phyloP scores from a whole-genome alignment of 2,888 invertebrate genomes.

The Daptonema setosum region DNA sequence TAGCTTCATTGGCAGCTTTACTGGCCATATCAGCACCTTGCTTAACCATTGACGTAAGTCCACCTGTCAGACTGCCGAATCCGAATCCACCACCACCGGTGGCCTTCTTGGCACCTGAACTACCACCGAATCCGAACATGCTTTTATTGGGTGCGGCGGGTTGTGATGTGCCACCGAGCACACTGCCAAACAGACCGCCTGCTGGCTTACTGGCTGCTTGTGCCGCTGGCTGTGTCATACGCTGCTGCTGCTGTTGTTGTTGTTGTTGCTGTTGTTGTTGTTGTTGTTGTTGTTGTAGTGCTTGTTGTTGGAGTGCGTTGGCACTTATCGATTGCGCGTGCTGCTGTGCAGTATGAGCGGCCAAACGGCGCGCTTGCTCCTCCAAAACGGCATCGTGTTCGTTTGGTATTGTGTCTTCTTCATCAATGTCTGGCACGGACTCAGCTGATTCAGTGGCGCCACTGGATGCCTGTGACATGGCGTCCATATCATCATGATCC shows the following conservation, averaged over 20 bases:
- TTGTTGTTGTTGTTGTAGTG: not conserved
- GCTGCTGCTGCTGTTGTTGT: not conserved
- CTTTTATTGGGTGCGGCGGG: not conserved
- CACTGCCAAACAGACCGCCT: no score
- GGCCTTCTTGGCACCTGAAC: no score
- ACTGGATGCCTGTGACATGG: not conserved
- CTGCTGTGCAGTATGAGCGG: not conserved
- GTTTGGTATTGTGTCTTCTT: not conserved
- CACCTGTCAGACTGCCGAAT: not conserved
- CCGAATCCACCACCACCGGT: not conserved
- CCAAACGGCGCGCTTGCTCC: not conserved
- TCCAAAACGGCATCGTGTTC: not conserved
- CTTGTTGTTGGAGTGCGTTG: not conserved
- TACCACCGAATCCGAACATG: not conserved
- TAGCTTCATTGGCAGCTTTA: not conserved
- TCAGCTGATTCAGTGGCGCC: not conserved
- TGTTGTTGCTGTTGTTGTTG: not conserved
- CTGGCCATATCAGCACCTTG: not conserved
- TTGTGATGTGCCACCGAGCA: no score
- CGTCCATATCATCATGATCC: not conserved
- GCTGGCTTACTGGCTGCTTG: no score
- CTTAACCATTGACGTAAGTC: not conserved
- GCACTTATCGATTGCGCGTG: not conserved
- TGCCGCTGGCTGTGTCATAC: no score
- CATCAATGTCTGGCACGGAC: not conserved